Evolutionary conservation across 2,113 vertebrate species (phyloP).

Genomic region (Plecotus auritus): DNA sequence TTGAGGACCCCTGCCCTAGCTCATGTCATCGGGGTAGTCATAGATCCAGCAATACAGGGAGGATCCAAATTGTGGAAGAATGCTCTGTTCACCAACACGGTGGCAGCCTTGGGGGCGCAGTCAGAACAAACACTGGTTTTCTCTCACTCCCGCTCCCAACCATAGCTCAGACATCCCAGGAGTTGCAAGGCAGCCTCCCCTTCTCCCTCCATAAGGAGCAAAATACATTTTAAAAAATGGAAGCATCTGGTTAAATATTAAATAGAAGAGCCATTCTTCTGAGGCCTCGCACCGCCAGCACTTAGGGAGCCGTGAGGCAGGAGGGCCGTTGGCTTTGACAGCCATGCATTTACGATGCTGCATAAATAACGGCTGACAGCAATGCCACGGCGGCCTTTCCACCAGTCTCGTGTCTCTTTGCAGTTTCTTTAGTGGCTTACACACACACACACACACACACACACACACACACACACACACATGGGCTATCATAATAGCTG

Average conservation of each 20-base stretch:
- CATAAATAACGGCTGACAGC: slow-evolving; percentile 63
- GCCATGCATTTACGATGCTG: slow-evolving; percentile 30
- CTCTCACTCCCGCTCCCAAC: neutral
- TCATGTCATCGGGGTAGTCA: neutral
- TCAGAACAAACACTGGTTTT: neutral
- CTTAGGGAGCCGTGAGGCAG: slow-evolving; percentile 48
- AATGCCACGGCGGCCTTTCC: neutral
- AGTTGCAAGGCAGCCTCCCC: slow-evolving; percentile 9
- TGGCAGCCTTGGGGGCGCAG: neutral
- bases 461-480: neutral
- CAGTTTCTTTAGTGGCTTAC: slow-evolving; percentile 16
- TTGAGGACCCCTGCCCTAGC: too few relatives aligned
- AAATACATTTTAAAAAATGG: slow-evolving; percentile 54
- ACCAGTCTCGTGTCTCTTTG: neutral
- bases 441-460: neutral
- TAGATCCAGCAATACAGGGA: accelerated
- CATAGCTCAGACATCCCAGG: neutral
- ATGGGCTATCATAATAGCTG: slow-evolving; percentile 26
- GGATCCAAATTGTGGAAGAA: neutral
- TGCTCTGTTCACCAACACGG: neutral
- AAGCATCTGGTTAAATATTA: slow-evolving; percentile 71
- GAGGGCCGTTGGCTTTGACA: slow-evolving; percentile 42
- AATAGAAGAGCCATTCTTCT: slow-evolving; percentile 51
- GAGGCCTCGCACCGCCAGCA: slow-evolving; percentile 14
- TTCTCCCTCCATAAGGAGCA: slow-evolving; percentile 9